Evolutionary conservation across 2,888 invertebrate genomes (phyloP), one percentile per base, ranked within the genome.

Genomic region (Macroteleia sp.): DNA sequence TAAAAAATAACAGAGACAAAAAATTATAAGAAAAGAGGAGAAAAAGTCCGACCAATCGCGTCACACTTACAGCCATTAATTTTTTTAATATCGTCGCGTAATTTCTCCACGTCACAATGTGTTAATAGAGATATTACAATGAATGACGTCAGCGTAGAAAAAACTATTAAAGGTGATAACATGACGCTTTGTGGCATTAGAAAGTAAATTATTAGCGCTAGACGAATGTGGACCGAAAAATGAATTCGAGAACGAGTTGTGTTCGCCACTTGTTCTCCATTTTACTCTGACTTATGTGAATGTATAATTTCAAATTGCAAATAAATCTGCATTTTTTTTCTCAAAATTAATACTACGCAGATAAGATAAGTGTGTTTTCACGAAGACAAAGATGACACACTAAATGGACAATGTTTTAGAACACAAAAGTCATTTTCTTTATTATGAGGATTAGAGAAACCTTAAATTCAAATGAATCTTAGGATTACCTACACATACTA

Each of bases 211-310:
- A 67, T 67, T 32, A 46, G 32, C 34, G 48, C 36, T 41, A 20
- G 48, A 19, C 46, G 17, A 46, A 67, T 67, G 56, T 67, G 48
- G 67, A 67, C 56, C 67, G 36, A 67, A 67, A 67, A 67, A 57
- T 67, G 39, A 46, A 39, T 4, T 17, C 61, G 34, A n/a, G 48
- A 30, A 19, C 48, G 1, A 62, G 39, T 57, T n/a, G n/a, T 16
- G 17, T 16, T n/a, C 32, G 6, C 42, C 12, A 57, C 34, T 42
- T 42, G 56, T 56, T 56, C 39, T 6, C 19, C 42, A 20, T 14
- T 57, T 42, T 57, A 20, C 9, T 9, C 9, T 30, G 30, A 30
- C 30, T 10, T 10, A 10, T 30, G 6, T 6, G 25, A 25, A 25
- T 25, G 25, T 25, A 6, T 6, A 6, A 6, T 25, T 25, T 25